A percentile compares a stretch with the other conserved stretches of the same genome.
Conservation (phyloP, 2,797 vertebrate genomes). For the Coregonus sp. region DNA sequence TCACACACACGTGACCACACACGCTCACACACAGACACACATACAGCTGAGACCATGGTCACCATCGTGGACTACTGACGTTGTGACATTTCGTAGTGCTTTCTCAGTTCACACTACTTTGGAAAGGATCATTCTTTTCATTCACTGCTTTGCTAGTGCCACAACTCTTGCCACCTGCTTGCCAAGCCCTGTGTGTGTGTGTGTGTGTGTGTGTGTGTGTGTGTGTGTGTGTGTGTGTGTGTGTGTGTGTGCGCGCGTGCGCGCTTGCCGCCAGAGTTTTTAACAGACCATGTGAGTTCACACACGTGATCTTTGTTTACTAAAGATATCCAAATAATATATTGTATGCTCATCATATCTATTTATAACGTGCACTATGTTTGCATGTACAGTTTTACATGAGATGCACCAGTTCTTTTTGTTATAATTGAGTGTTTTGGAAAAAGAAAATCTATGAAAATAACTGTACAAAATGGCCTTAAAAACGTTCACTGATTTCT, state of each 20-base stretch:
- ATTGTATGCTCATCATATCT: slow-evolving; percentile 85
- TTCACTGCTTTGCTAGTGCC: neutral
- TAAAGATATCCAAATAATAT: slow-evolving; percentile 81
- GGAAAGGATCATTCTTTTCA: neutral
- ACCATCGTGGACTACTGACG: neutral
- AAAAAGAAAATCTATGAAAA: slow-evolving; percentile 63
- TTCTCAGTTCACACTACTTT: neutral
- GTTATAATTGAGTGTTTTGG: slow-evolving; percentile 76
- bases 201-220: slow-evolving; percentile 4
- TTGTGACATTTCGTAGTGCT: neutral
- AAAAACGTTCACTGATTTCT: slow-evolving; percentile 92
- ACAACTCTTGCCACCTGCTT: neutral
- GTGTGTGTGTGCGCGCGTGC: slow-evolving; percentile 16
- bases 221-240: slow-evolving; percentile 19
- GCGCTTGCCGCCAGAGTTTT: slow-evolving; percentile 53
- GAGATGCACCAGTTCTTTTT: slow-evolving; percentile 81
- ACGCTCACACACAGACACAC: slow-evolving; percentile 5
- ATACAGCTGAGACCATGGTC: neutral
- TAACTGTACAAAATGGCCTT: slow-evolving; percentile 96
- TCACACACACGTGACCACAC: slow-evolving; percentile 10
- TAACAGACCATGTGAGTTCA: slow-evolving; percentile 78
- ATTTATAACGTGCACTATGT: slow-evolving; percentile 83
- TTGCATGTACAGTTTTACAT: slow-evolving; percentile 97
- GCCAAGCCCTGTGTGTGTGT: slow-evolving; percentile 10
- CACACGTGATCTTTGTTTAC: slow-evolving; percentile 87